A percentile compares a stretch with the other conserved stretches of the same genome.
Conservation (phyloP, 2,797 vertebrate genomes). For the Odontamblyopus lacepedii region DNA sequence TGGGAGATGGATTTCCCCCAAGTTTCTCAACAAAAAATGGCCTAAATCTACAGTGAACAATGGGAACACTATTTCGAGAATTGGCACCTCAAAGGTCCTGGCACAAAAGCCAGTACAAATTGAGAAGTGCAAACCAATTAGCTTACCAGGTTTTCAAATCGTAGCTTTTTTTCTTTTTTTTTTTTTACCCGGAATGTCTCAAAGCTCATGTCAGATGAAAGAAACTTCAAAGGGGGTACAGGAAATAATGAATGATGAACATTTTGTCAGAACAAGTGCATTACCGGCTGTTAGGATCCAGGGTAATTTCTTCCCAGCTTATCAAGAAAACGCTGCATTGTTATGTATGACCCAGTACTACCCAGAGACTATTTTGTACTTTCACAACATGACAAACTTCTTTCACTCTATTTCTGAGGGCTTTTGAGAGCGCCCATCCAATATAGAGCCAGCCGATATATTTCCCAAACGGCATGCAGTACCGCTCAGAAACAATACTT, state of each 20-base stretch:
- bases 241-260: constrained; percentile 46
- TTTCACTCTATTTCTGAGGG: constrained; percentile 34
- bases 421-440: constrained; percentile 38
- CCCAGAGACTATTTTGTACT: constrained; percentile 26
- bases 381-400: constrained; percentile 39
- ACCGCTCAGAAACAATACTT: constrained; percentile 45
- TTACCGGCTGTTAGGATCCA: constrained; percentile 18
- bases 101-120: constrained; percentile 78
- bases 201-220: constrained; percentile 67
- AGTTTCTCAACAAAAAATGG: constrained; percentile 62
- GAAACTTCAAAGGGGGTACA: constrained; percentile 68
- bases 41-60: constrained; percentile 68
- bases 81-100: constrained; percentile 78
- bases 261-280: constrained; percentile 46
- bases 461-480: constrained; percentile 55
- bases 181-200: constrained; percentile 62
- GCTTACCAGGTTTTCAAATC: constrained; percentile 76
- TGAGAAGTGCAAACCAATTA: constrained; percentile 81
- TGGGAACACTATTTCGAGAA: constrained; percentile 74
- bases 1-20: constrained; percentile 62
- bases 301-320: constrained; percentile 20
- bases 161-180: constrained; percentile 59
- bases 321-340: constrained; percentile 31
- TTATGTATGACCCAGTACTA: constrained; percentile 36
- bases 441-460: constrained; percentile 41